phyloP scores from a whole-genome alignment of 2,888 invertebrate genomes.

The Meghimatium bilineatum region DNA sequence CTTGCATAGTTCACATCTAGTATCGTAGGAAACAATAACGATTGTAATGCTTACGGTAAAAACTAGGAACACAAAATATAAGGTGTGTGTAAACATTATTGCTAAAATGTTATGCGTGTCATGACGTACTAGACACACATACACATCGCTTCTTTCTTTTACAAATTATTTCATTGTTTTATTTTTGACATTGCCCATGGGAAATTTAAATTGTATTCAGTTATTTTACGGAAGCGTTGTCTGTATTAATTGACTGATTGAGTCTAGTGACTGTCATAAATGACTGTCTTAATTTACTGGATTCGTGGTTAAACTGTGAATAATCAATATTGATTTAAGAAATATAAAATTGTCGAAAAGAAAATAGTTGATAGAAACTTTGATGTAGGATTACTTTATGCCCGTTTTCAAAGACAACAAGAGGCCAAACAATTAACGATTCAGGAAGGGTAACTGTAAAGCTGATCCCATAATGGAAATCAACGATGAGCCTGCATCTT shows the following conservation, averaged over 20 bases:
- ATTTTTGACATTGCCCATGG: not conserved
- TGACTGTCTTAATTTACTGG: constrained; percentile 6
- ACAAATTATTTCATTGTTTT: not conserved
- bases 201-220: not conserved
- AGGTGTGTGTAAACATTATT: not conserved
- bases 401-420: too few species aligned
- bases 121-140: not conserved
- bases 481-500: too few species aligned
- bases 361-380: not conserved
- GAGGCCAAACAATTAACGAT: too few species aligned
- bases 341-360: not conserved
- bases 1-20: not conserved
- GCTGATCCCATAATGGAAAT: too few species aligned
- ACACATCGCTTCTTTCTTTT: not conserved
- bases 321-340: not conserved
- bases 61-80: not conserved
- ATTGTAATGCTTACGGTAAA: not conserved
- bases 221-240: not conserved
- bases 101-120: not conserved
- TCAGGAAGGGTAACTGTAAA: too few species aligned
- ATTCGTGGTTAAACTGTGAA: constrained; percentile 3
- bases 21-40: not conserved
- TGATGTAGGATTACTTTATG: not conserved
- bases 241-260: not conserved
- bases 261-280: not conserved